phyloP scores from a whole-genome alignment of 2,888 invertebrate species.

The Teinopalpus imperialis region DNA sequence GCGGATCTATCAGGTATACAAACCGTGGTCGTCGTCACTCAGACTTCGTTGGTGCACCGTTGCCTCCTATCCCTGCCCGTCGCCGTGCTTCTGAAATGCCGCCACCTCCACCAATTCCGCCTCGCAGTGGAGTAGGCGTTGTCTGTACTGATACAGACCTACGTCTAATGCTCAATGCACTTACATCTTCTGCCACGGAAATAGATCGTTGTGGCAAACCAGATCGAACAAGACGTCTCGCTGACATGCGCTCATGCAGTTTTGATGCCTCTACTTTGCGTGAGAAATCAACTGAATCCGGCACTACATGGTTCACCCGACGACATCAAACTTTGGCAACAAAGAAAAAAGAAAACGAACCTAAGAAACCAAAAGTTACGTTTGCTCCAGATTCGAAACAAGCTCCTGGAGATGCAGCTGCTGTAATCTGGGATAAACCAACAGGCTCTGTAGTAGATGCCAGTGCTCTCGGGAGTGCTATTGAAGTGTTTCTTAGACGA shows the following conservation, averaged over 20 bases:
- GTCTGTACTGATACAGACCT: constrained; percentile 92
- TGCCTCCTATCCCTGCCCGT: constrained; percentile 83
- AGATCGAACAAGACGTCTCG: constrained; percentile 82
- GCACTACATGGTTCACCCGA: constrained; percentile 89
- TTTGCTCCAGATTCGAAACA: constrained; percentile 84
- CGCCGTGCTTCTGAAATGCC: constrained; percentile 90
- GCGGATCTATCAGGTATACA: constrained; percentile 83
- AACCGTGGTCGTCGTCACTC: constrained; percentile 86
- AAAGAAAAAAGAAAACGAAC: constrained; percentile 78
- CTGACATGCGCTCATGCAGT: constrained; percentile 90
- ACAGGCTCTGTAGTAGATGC: constrained; percentile 91
- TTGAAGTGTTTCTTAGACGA: constrained; percentile 89
- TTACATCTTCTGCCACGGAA: constrained; percentile 91
- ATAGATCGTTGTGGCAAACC: constrained; percentile 86
- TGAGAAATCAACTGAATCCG: constrained; percentile 65
- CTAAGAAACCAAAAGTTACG: constrained; percentile 77
- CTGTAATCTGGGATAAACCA: constrained; percentile 88
- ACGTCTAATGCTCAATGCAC: constrained; percentile 88
- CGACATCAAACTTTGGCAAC: constrained; percentile 89
- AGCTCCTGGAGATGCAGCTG: constrained; percentile 79
- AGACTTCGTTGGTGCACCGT: constrained; percentile 84
- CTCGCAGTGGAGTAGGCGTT: constrained; percentile 81
- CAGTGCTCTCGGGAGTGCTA: constrained; percentile 90
- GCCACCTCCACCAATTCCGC: constrained; percentile 73
- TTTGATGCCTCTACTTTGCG: constrained; percentile 90